Evolutionary conservation across 2,797 vertebrate genomes (phyloP).

Genomic region (Sebastes steindachneri): DNA sequence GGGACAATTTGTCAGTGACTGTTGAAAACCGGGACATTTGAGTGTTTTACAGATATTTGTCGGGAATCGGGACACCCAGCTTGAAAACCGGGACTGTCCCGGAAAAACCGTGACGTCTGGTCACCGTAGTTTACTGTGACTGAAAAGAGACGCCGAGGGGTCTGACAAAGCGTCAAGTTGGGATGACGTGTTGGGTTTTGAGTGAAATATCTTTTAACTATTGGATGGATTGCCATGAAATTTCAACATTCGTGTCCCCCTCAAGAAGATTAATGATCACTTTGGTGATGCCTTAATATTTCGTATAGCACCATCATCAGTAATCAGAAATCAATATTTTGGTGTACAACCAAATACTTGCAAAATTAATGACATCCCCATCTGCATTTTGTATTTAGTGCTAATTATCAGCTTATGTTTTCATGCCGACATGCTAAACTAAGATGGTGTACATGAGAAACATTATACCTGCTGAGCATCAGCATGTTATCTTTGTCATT

Average conservation of each 20-base stretch:
- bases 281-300: not conserved
- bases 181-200: not conserved
- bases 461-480: no score
- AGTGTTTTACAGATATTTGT: no score
- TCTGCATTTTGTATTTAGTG: not conserved
- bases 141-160: no score
- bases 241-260: not conserved
- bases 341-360: not conserved
- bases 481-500: not conserved
- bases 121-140: no score
- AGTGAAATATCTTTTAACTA: not conserved
- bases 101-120: no score
- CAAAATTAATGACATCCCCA: not conserved
- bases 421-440: not conserved
- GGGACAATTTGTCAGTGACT: no score
- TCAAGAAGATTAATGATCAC: not conserved
- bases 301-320: not conserved
- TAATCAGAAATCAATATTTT: not conserved
- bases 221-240: not conserved
- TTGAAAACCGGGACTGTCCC: no score
- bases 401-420: not conserved
- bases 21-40: no score
- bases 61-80: no score
- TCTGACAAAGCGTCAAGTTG: no score
- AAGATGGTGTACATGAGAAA: not conserved